Conservation (phyloP, 2,888 invertebrate species). For the Phlogophora meticulosa region DNA sequence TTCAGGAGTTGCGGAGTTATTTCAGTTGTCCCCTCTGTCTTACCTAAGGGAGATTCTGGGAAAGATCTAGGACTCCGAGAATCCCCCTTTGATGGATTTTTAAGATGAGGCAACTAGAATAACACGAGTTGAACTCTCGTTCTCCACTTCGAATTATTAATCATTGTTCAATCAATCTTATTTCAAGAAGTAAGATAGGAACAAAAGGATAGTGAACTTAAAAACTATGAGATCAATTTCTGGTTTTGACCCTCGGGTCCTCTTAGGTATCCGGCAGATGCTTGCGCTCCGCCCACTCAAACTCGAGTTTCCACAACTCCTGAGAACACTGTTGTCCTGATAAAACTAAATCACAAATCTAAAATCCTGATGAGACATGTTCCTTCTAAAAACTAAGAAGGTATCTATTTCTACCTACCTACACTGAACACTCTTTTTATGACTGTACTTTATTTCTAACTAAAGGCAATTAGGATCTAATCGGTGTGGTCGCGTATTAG, state of each 20-base stretch:
- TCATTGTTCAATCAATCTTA: background rate
- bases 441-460: no score
- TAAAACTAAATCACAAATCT: background rate
- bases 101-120: no score
- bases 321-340: background rate
- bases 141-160: background rate
- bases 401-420: no score
- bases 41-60: no score
- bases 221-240: constrained; percentile 51
- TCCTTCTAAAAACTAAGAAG: no score
- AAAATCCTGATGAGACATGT: background rate
- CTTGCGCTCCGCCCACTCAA: background rate
- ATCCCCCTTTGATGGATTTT: no score
- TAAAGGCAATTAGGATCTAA: no score
- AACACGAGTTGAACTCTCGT: background rate
- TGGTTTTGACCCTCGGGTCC: constrained; percentile 1
- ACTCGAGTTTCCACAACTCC: background rate
- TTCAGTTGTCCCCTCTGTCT: no score
- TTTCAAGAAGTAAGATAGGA: background rate
- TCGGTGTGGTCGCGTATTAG: no score
- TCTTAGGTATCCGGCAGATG: background rate
- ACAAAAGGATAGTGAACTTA: constrained; percentile 25
- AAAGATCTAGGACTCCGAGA: no score
- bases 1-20: no score
- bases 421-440: no score